phyloP scores from a whole-genome alignment of 1,140 invertebrate genomes.

The Drosophila erecta region DNA sequence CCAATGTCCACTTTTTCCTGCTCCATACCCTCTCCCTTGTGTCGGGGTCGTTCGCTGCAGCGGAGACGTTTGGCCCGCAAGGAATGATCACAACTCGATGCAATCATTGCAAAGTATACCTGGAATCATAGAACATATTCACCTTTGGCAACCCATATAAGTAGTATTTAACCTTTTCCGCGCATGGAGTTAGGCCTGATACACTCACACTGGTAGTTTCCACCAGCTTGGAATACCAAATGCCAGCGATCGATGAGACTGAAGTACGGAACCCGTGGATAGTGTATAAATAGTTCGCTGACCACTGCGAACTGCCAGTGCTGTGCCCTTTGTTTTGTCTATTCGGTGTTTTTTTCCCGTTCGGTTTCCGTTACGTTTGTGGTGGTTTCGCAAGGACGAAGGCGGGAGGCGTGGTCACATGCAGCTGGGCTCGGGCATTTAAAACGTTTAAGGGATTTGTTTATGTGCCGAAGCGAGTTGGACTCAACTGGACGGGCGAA shows the following conservation, averaged over 20 bases:
- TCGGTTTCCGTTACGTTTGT: constrained; percentile 38
- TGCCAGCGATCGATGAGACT: too few relatives aligned
- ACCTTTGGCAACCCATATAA: too few relatives aligned
- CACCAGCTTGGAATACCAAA: too few relatives aligned
- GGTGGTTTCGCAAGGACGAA: background rate
- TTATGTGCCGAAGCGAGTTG: constrained; percentile 55
- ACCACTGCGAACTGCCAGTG: background rate
- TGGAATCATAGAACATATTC: too few relatives aligned
- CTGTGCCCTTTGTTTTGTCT: constrained; percentile 38
- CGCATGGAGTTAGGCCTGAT: too few relatives aligned
- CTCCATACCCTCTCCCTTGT: background rate
- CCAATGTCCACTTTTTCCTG: constrained; percentile 58
- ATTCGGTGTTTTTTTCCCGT: constrained; percentile 27
- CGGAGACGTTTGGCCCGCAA: background rate
- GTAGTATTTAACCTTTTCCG: too few relatives aligned
- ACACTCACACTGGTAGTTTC: too few relatives aligned
- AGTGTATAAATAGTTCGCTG: constrained; percentile 3
- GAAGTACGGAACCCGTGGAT: too few relatives aligned
- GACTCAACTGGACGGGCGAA: background rate
- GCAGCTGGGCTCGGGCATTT: constrained; percentile 75
- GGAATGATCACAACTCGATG: background rate
- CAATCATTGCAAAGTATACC: background rate
- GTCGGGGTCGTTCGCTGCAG: background rate
- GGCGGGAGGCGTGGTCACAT: constrained; percentile 46
- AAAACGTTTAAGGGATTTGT: constrained; percentile 81